Percentiles rank a stretch among this genome's conserved stretches.
Conservation (phyloP, 2,797 vertebrate species). For the Delichon dasypus region DNA sequence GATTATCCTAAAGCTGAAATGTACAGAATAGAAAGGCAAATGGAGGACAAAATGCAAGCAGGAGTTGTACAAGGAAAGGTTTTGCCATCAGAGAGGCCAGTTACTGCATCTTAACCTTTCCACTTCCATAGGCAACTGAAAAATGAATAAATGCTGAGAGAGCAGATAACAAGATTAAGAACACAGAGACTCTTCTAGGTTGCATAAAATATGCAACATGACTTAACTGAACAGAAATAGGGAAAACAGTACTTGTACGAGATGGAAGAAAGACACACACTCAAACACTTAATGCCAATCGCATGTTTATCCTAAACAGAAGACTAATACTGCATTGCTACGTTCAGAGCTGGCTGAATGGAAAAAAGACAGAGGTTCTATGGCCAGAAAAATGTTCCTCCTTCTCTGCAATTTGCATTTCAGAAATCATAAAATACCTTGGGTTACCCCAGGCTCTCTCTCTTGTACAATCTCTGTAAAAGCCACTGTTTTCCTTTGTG, state of each 20-base stretch:
- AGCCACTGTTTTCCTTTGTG: background rate
- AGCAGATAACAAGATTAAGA: constrained; percentile 52
- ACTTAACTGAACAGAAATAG: constrained; percentile 15
- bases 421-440: background rate
- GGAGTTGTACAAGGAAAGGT: constrained; percentile 28
- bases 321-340: background rate
- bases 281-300: background rate
- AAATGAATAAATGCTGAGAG: constrained; percentile 40
- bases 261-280: background rate
- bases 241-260: constrained; percentile 4
- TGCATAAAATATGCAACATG: constrained; percentile 15
- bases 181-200: background rate
- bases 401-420: constrained; percentile 29
- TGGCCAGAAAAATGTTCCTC: background rate
- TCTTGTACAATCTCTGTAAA: background rate
- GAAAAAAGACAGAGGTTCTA: background rate
- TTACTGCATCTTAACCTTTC: constrained; percentile 24
- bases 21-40: constrained; percentile 5
- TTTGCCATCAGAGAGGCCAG: background rate
- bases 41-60: background rate
- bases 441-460: background rate
- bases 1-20: constrained; percentile 24
- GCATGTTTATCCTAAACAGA: background rate
- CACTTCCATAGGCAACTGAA: background rate
- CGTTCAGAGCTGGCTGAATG: background rate